Conservation (phyloP, 2,797 vertebrate species). For the Neoniphon sammara region DNA sequence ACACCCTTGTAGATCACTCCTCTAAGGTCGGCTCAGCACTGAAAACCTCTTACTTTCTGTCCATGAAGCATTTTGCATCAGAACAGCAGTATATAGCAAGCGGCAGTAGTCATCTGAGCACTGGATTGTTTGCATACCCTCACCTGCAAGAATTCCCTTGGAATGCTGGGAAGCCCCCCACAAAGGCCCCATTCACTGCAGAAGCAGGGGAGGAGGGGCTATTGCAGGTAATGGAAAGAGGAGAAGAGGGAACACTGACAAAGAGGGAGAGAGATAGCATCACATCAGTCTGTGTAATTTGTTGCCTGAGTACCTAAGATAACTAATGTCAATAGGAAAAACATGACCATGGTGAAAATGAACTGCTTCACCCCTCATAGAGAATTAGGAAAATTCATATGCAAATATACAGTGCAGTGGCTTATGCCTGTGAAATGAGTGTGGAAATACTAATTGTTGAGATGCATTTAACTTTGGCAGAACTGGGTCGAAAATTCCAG, state of each 20-base stretch:
- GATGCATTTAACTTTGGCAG: neutral
- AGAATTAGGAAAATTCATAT: neutral
- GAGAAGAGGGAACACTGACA: constrained; percentile 38
- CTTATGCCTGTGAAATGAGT: neutral
- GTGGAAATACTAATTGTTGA: neutral
- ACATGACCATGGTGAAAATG: neutral
- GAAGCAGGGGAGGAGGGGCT: constrained; percentile 64
- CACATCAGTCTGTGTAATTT: constrained; percentile 38
- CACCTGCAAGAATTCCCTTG: constrained; percentile 75
- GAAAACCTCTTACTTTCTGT: neutral
- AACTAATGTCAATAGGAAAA: constrained; percentile 17
- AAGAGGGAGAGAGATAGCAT: constrained; percentile 30
- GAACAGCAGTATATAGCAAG: constrained; percentile 11
- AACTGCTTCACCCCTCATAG: neutral
- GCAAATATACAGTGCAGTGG: neutral
- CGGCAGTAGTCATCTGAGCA: constrained; percentile 33
- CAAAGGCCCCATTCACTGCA: constrained; percentile 77
- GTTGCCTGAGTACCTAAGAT: constrained; percentile 28
- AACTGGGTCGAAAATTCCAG: neutral
- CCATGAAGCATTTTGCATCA: constrained; percentile 28
- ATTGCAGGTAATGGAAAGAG: constrained; percentile 37
- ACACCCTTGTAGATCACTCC: constrained; percentile 45
- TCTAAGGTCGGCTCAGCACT: constrained; percentile 15
- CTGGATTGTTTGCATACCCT: constrained; percentile 57
- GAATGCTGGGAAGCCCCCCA: constrained; percentile 74